Base-by-base conservation (phyloP, 2,888 invertebrate genomes). In the Latrodectus hesperus region DNA sequence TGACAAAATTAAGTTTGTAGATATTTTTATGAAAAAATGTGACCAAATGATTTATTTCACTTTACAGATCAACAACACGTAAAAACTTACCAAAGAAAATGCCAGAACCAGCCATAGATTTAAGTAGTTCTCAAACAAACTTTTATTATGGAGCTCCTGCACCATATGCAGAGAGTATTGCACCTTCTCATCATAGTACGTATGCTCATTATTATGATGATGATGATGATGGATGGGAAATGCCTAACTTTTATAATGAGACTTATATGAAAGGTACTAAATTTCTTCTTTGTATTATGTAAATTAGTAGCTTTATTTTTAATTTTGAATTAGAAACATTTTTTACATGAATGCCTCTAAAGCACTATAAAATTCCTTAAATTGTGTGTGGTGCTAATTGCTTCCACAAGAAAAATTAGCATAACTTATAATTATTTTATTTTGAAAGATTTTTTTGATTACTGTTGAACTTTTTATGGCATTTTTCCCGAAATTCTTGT, bases 241-340 rank as follows among this genome's bases (percentile, higher is more conserved):
- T 98, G 98, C 98, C 98, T 0, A 98, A 98, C 93, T 98, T 98
- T 93, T 98, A 98, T 93, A 97, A 97, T 92, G 98, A 98, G 93
- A 97, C 97, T 2, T 98, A 98, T 92, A 97, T 98, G 97, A 98
- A 98, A 90, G 91, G 91, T 89, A 85, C 49, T 5, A 52, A 65
- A 14, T 38, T 6, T 6, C 38, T 6, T 6, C 38, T 17, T 70
- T 26, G 9, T n/a, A 5, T 53, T 38, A 67, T 52, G 12, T 64
- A 74, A 55, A 38, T 38, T n/a, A 22, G 60, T 38, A 1, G 53
- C 26, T 74, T 49, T 67, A 12, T 73, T 51, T 80, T 75, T 68
- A 53, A 16, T 26, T 55, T 80, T 67, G 22, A 84, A 86, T 49
- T 74, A 53, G 16, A 60, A 64, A 38, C 38, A 38, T 38, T 38